Percentiles rank a stretch among this genome's conserved stretches.
Evolutionary conservation across 2,797 vertebrate genomes (phyloP).

Genomic region (Peromyscus nudipes): DNA sequence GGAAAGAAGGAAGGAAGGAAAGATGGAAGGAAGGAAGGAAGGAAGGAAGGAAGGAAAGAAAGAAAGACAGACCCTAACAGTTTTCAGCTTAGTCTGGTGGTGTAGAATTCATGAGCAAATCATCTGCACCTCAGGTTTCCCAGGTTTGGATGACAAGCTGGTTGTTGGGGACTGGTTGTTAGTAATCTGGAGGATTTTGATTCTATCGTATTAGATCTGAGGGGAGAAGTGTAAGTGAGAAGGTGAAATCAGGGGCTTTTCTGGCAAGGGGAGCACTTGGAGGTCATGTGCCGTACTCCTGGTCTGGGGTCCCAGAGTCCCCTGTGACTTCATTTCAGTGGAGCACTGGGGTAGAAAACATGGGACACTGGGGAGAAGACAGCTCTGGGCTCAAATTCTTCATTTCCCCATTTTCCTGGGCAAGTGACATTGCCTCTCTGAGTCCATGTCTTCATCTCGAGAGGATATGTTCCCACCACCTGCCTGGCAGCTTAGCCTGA

Average conservation of each 20-base stretch:
- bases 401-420: neutral
- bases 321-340: neutral
- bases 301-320: neutral
- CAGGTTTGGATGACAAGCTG: neutral
- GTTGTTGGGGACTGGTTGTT: neutral
- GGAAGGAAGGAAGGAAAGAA: neutral
- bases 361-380: neutral
- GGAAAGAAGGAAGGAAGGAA: no score
- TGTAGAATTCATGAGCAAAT: constrained; percentile 22
- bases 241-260: neutral
- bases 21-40: no score
- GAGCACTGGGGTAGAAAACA: accelerated
- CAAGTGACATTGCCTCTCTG: neutral
- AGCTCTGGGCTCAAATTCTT: neutral
- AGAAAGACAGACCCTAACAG: neutral
- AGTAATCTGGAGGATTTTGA: neutral
- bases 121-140: constrained; percentile 44
- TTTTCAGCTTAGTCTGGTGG: constrained; percentile 6
- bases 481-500: neutral
- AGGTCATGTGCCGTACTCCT: neutral
- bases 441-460: neutral
- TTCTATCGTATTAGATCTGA: neutral
- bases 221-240: neutral
- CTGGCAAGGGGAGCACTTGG: neutral
- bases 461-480: accelerated